phyloP scores from a whole-genome alignment of 1,140 invertebrate genomes.

The Aricia agestis region DNA sequence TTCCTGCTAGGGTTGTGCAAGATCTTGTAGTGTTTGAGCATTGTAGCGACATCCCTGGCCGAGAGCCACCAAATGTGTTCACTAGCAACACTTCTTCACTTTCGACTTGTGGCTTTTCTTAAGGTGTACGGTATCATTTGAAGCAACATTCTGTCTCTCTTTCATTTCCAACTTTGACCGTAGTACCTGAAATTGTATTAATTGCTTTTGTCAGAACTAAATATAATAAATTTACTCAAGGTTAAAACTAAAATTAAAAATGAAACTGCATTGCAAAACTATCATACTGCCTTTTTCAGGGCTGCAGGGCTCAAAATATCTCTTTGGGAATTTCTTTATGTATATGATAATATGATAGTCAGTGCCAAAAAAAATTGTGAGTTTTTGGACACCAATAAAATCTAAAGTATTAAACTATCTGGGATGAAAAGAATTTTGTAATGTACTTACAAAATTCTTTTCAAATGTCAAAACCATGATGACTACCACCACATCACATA shows the following conservation, averaged over 20 bases:
- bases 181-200: constrained; percentile 70
- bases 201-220: background rate
- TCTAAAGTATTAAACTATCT: no score
- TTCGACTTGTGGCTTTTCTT: constrained; percentile 76
- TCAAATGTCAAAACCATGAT: no score
- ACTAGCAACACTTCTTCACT: constrained; percentile 77
- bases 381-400: no score
- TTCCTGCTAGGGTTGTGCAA: constrained; percentile 64
- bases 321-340: no score
- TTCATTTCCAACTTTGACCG: constrained; percentile 78
- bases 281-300: no score
- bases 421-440: no score
- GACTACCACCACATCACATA: no score
- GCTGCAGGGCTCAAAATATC: no score
- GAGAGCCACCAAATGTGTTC: constrained; percentile 38
- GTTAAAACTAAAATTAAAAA: constrained; percentile 20
- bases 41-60: constrained; percentile 63
- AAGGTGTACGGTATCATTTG: constrained; percentile 77
- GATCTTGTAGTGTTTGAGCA: constrained; percentile 67
- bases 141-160: constrained; percentile 77
- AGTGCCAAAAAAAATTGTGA: no score
- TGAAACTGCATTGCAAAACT: no score
- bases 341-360: no score
- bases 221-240: constrained; percentile 11
- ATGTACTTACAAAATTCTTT: no score